Conservation (phyloP, 2,113 vertebrate genomes). For the Motacilla tschutschensis region DNA sequence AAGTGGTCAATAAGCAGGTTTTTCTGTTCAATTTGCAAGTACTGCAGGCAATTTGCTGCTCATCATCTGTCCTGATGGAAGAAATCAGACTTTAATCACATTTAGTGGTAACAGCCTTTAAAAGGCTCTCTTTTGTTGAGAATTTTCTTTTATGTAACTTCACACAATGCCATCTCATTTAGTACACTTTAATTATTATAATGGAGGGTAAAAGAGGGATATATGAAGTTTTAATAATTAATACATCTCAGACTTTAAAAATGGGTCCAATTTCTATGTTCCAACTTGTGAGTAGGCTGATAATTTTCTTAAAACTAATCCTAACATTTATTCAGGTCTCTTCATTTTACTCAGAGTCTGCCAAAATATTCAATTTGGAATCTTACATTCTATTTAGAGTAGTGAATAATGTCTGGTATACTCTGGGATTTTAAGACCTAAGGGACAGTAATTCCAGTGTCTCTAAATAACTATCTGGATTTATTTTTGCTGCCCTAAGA, state of each 20-base stretch:
- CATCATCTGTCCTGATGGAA: slow-evolving; percentile 25
- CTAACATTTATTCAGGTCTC: not conserved
- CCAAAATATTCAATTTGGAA: not conserved
- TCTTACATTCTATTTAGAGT: not conserved
- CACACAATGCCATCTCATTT: not conserved
- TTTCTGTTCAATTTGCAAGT: slow-evolving; percentile 26
- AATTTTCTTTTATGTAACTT: slow-evolving; percentile 32
- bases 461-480: not conserved
- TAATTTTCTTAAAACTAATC: not conserved
- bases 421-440: not conserved
- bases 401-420: not conserved
- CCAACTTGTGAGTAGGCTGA: not conserved
- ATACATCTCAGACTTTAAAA: not conserved
- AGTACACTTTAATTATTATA: slow-evolving; percentile 6
- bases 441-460: not conserved
- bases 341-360: not conserved
- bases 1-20: slow-evolving; percentile 23
- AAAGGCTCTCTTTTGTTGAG: slow-evolving; percentile 1
- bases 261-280: not conserved
- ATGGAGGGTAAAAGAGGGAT: not conserved
- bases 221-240: slow-evolving; percentile 5
- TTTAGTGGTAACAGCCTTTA: not conserved
- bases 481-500: not conserved
- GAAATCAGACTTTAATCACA: slow-evolving; percentile 37
- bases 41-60: not conserved